Conservation (phyloP, 2,797 vertebrate genomes). For the Poecilia picta region DNA sequence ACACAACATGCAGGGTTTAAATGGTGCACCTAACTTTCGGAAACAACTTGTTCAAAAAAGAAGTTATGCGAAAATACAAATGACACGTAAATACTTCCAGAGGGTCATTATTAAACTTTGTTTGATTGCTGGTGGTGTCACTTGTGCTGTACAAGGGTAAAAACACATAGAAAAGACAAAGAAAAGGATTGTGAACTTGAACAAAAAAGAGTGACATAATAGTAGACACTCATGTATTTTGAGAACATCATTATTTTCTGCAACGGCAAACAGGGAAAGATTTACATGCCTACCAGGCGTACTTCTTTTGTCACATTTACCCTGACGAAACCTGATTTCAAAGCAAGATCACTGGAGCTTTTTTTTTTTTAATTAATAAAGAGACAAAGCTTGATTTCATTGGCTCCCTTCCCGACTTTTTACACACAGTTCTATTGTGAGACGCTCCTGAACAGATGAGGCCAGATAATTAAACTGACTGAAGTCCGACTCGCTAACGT, state of each 20-base stretch:
- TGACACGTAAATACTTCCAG: neutral
- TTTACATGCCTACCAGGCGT: conserved; percentile 22
- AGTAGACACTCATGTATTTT: conserved; percentile 8
- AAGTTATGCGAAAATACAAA: neutral
- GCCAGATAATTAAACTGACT: conserved; percentile 42
- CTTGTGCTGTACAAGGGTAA: neutral
- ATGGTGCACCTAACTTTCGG: neutral
- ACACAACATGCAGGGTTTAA: neutral
- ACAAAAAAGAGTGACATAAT: neutral
- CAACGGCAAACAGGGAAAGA: conserved; percentile 18
- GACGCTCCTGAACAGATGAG: conserved; percentile 11
- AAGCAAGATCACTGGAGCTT: neutral
- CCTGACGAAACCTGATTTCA: conserved; percentile 7
- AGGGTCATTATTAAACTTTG: neutral
- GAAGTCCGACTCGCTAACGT: conserved; percentile 20
- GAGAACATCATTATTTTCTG: conserved; percentile 20
- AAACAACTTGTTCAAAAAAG: neutral
- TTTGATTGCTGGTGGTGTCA: neutral
- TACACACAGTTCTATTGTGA: conserved; percentile 19
- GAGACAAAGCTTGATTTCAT: conserved; percentile 15
- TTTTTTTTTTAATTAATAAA: conserved; percentile 40
- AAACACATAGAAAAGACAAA: neutral
- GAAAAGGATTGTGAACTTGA: neutral
- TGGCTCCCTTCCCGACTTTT: conserved; percentile 24
- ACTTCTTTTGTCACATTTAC: conserved; percentile 28